These are phyloP conservation scores for Florisuga fusca DNA, from an alignment of 2,797 vertebrate species.

Conservation along the genomic window DNA sequence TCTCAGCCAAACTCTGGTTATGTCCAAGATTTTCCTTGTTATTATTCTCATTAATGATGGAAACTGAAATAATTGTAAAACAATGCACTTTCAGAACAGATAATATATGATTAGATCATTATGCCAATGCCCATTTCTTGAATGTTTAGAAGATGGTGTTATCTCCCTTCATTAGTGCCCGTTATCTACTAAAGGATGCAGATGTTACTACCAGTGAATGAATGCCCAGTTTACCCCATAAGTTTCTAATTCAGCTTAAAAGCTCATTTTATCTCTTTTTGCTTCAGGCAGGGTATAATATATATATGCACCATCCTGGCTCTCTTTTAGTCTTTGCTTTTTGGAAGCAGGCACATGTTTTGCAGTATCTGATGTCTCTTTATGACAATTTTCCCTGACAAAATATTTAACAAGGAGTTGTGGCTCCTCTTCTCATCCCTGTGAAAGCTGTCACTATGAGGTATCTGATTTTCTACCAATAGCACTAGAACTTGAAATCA, in stretches of 20 bases:
- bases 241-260: neutral
- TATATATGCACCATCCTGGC: accelerated
- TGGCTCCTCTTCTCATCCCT: neutral
- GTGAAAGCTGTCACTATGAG: neutral
- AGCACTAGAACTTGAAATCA: conserved; percentile 20
- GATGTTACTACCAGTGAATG: neutral
- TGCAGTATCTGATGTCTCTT: neutral
- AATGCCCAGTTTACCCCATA: neutral
- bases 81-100: neutral
- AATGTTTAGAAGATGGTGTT: neutral
- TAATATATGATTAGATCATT: neutral
- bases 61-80: neutral
- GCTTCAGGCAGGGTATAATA: neutral
- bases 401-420: conserved; percentile 37
- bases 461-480: neutral
- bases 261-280: neutral
- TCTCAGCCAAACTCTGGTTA: neutral
- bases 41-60: neutral
- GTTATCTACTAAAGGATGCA: neutral
- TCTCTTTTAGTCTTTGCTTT: neutral
- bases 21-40: neutral
- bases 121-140: neutral
- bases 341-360: neutral
- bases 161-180: neutral
- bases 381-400: conserved; percentile 16